Percentiles rank a stretch among this genome's conserved stretches.
These are phyloP conservation scores for Theodoxus fluviatilis DNA, from an alignment of 2,888 invertebrate species.

Conservation along the genomic window DNA sequence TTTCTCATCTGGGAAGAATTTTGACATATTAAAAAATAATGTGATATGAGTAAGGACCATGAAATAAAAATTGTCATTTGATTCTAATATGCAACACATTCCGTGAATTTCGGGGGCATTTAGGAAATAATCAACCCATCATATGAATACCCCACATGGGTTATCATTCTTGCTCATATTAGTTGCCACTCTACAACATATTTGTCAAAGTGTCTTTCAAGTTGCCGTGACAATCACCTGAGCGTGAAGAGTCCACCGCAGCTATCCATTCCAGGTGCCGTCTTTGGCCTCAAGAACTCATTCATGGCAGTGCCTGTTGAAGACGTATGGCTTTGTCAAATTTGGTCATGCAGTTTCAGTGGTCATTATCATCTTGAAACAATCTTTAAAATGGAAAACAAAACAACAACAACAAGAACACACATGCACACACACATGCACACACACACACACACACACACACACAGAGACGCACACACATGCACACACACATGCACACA, in stretches of 20 bases:
- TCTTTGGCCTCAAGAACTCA: slow-evolving; percentile 57
- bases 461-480: not conserved
- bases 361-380: too few relatives aligned
- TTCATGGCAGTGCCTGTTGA: slow-evolving; percentile 49
- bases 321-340: not conserved
- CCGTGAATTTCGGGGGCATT: not conserved
- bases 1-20: too few relatives aligned
- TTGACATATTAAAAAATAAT: too few relatives aligned
- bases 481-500: not conserved
- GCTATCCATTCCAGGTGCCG: slow-evolving; percentile 56
- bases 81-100: too few relatives aligned
- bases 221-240: slow-evolving; percentile 40
- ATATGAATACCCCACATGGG: too few relatives aligned
- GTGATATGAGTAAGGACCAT: too few relatives aligned
- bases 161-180: too few relatives aligned
- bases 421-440: not conserved
- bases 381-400: too few relatives aligned
- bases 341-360: too few relatives aligned
- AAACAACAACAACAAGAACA: not conserved
- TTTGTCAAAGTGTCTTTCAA: too few relatives aligned
- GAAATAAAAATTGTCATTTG: too few relatives aligned
- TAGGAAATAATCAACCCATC: not conserved
- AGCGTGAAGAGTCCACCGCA: slow-evolving; percentile 55
- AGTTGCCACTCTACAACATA: too few relatives aligned
- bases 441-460: slow-evolving; percentile 18